Base-by-base conservation (phyloP, 1,140 invertebrate species). In the Agrilus planipennis region DNA sequence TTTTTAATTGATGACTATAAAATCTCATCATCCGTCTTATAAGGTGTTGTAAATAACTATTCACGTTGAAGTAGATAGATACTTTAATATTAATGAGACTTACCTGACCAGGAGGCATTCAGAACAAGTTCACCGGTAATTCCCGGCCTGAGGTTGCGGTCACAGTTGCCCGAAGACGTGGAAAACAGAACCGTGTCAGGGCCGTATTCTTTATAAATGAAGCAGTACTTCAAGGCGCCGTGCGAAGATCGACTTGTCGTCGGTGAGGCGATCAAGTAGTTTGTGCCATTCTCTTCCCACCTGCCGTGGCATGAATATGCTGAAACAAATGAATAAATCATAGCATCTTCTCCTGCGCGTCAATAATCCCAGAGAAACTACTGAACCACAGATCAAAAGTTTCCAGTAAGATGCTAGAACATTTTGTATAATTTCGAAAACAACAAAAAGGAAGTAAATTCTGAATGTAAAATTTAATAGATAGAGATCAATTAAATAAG, bases 291-390 rank as follows among this genome's bases (percentile, higher is more conserved):
- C 51, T 81, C 79, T 28, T 70, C 67, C 84, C 84, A 89, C 45
- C 75, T 74, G 44, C 84, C 86, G 56, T 88, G 83, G 64, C 86
- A 89, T 2, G 81, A 83, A 63, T 89, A 90, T 49, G 79, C 86
- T 88, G 65, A 5, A 67, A 63, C 4, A n/a, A 9, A 17, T 9
- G 11, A 21, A 35, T 21, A 18, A 6, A 17, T 19, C 9, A 35
- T 20, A n/a, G n/a, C n/a, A n/a, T n/a, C n/a, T n/a, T n/a, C n/a
- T n/a, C n/a, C n/a, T n/a, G n/a, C n/a, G n/a, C n/a, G n/a, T n/a
- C n/a, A n/a, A n/a, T n/a, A n/a, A n/a, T n/a, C n/a, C n/a, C n/a
- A n/a, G n/a, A n/a, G n/a, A n/a, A n/a, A n/a, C n/a, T n/a, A n/a
- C n/a, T n/a, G n/a, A n/a, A n/a, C n/a, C n/a, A n/a, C n/a, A n/a